Percentiles rank a stretch among this genome's conserved stretches.
phyloP scores from a whole-genome alignment of 2,113 vertebrate genomes.

The Tupaia chinensis region DNA sequence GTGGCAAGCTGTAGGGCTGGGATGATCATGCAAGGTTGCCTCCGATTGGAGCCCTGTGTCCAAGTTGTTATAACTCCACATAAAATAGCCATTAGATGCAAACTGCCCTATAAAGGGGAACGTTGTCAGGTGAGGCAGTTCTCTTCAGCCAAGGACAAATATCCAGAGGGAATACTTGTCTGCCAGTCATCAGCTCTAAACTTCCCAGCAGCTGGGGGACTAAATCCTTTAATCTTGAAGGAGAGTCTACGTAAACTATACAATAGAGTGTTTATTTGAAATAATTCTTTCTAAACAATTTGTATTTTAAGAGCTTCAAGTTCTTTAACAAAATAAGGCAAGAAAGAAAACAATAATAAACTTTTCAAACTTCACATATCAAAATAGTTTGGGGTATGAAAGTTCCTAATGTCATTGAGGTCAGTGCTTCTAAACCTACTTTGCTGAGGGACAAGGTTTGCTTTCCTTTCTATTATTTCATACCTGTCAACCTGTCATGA shows the following conservation, averaged over 20 bases:
- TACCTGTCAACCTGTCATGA: neutral
- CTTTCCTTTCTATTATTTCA: neutral
- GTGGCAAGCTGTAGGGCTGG: neutral
- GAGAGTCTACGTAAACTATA: neutral
- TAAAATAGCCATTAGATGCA: neutral
- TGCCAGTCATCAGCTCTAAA: neutral
- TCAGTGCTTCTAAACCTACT: neutral
- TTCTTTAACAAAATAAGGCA: neutral
- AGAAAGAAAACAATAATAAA: neutral
- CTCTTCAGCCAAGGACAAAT: neutral
- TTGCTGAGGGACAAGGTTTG: neutral
- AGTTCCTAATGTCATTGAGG: neutral
- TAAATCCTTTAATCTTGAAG: neutral
- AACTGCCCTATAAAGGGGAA: fast-evolving
- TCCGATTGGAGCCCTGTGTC: neutral
- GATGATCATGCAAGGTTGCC: neutral
- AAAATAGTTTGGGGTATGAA: neutral
- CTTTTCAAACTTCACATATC: neutral
- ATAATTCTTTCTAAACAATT: neutral
- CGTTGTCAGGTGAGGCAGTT: neutral
- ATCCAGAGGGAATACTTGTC: neutral
- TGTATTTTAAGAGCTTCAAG: neutral
- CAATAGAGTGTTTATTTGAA: neutral
- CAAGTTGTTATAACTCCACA: neutral
- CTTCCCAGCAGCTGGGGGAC: neutral